These are phyloP conservation scores for Notodonta dromedarius DNA, from an alignment of 2,888 invertebrate genomes.

Conservation along the genomic window DNA sequence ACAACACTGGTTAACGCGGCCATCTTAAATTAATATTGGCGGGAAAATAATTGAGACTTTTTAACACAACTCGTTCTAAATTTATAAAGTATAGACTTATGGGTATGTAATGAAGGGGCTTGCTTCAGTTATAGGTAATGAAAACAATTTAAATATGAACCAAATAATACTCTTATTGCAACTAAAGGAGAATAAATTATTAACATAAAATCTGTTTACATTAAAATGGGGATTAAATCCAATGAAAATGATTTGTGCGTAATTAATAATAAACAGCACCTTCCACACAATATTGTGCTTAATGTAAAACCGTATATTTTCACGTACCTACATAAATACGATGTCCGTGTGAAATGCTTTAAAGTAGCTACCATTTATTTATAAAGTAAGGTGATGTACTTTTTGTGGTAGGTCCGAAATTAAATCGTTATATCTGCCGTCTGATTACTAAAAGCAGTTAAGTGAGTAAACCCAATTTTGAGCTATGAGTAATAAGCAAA, in stretches of 20 bases:
- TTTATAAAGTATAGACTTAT: not conserved
- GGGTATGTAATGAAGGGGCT: not conserved
- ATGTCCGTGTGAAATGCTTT: not conserved
- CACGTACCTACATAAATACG: not conserved
- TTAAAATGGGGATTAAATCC: constrained; percentile 1
- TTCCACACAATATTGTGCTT: constrained; percentile 4
- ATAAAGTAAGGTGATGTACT: not conserved
- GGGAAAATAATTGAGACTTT: not conserved
- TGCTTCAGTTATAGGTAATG: too few relatives aligned
- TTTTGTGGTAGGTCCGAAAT: too few relatives aligned
- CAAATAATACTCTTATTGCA: too few relatives aligned
- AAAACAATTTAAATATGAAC: too few relatives aligned
- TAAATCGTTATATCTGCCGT: too few relatives aligned
- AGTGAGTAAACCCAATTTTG: too few relatives aligned
- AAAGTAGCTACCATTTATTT: not conserved
- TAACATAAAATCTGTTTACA: not conserved
- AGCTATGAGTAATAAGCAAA: too few relatives aligned
- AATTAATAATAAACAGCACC: not conserved
- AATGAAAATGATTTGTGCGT: not conserved
- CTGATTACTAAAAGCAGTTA: too few relatives aligned
- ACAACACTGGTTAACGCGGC: not conserved
- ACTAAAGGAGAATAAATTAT: not conserved
- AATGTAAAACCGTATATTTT: too few relatives aligned
- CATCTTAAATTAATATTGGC: not conserved
- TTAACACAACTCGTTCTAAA: too few relatives aligned